A percentile compares a stretch with the other conserved stretches of the same genome.
Evolutionary conservation across 1,140 invertebrate species (phyloP).

Genomic region (Drosophila simulans): DNA sequence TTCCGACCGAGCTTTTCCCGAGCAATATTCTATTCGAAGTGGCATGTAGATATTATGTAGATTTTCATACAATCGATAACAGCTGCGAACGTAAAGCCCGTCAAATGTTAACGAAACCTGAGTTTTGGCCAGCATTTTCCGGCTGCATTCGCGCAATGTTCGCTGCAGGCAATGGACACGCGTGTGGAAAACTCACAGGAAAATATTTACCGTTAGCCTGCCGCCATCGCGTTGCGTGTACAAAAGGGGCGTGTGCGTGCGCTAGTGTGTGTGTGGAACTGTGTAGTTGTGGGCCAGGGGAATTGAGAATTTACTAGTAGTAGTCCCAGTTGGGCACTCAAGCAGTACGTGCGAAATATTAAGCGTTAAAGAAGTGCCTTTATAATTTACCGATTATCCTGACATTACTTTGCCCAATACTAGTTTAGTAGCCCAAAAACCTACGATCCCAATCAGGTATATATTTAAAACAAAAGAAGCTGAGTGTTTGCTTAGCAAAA

Average conservation of each 20-base stretch:
- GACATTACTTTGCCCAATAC: constrained; percentile 15
- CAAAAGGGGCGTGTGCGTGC: constrained; percentile 52
- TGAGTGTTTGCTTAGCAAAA: not conserved
- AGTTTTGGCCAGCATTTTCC: constrained; percentile 44
- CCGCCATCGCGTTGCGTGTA: constrained; percentile 39
- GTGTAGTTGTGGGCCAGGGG: constrained; percentile 21
- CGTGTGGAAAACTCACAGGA: constrained; percentile 31
- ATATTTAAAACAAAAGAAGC: not conserved
- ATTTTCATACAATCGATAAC: constrained; percentile 8
- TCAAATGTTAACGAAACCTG: constrained; percentile 28
- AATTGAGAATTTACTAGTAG: constrained; percentile 33
- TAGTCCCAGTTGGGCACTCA: constrained; percentile 11
- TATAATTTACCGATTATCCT: constrained; percentile 24
- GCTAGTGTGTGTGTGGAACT: constrained; percentile 21
- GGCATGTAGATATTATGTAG: constrained; percentile 20
- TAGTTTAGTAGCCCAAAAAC: not conserved
- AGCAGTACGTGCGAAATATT: constrained; percentile 25
- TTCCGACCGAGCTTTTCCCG: constrained; percentile 10
- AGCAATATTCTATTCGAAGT: constrained; percentile 3
- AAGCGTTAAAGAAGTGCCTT: constrained; percentile 43
- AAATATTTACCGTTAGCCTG: constrained; percentile 29
- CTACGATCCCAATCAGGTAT: not conserved
- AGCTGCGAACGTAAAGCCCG: constrained; percentile 19
- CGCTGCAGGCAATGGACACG: constrained; percentile 67
- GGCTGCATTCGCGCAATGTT: constrained; percentile 74